phyloP scores from a whole-genome alignment of 2,888 invertebrate genomes.

The Frankliniella intonsa region DNA sequence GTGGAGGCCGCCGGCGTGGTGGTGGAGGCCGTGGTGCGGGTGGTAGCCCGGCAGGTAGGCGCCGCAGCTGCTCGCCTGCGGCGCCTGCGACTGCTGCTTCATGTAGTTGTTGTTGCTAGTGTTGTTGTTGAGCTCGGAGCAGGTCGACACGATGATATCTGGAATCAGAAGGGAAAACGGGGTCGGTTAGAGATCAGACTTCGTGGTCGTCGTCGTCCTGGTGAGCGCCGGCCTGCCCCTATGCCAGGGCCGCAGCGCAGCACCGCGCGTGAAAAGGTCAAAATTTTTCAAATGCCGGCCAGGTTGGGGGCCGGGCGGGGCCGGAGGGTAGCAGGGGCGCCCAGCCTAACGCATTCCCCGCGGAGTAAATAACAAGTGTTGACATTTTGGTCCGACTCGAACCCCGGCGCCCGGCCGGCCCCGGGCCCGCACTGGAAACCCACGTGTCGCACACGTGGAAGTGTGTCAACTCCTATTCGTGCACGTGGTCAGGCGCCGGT shows the following conservation, averaged over 20 bases:
- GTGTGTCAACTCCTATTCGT: too few relatives aligned
- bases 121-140: conserved; percentile 1
- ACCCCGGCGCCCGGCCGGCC: background rate
- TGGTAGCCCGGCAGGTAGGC: conserved; percentile 17
- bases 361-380: conserved; percentile 19
- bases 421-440: too few relatives aligned
- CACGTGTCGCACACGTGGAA: too few relatives aligned
- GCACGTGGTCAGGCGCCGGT: too few relatives aligned
- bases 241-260: background rate
- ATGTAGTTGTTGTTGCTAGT: conserved; percentile 4
- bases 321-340: background rate
- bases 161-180: background rate
- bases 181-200: background rate
- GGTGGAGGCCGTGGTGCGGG: background rate
- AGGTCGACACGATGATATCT: conserved; percentile 17
- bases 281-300: conserved; percentile 11
- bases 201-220: background rate
- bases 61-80: background rate
- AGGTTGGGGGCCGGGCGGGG: background rate
- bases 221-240: background rate
- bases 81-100: background rate
- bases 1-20: background rate
- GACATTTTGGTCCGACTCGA: background rate
- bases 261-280: conserved; percentile 2
- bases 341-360: background rate